Conservation (phyloP, 2,113 vertebrate species). For the Marmota monax region DNA sequence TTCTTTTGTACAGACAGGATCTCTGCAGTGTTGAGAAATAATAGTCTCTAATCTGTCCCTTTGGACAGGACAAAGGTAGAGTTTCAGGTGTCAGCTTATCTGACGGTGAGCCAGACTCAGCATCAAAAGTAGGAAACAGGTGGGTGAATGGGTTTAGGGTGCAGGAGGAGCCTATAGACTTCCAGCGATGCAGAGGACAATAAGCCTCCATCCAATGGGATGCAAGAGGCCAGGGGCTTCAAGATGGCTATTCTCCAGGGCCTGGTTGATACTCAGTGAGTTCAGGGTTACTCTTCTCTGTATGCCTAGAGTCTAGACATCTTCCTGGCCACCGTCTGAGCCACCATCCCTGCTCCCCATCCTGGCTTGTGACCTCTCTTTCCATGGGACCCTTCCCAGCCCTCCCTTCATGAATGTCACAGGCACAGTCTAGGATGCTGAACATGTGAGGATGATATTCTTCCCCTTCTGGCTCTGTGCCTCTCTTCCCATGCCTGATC, state of each 20-base stretch:
- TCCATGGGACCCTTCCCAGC: neutral
- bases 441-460: neutral
- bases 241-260: neutral
- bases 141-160: conserved; percentile 43
- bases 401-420: neutral
- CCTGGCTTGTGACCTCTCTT: neutral
- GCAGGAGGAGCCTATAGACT: conserved; percentile 3
- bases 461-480: neutral
- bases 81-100: conserved; percentile 75
- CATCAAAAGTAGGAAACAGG: conserved; percentile 62
- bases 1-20: conserved; percentile 28
- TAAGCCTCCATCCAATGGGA: neutral
- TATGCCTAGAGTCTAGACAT: neutral
- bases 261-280: neutral
- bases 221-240: neutral
- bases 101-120: conserved; percentile 33
- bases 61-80: conserved; percentile 50
- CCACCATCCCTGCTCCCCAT: neutral
- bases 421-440: neutral
- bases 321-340: conserved; percentile 52
- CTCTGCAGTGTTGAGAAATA: conserved; percentile 51
- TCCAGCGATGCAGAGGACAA: neutral
- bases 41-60: conserved; percentile 10
- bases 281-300: conserved; percentile 14
- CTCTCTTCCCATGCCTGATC: neutral